Base-by-base conservation (phyloP, 2,797 vertebrate genomes). In the Lithobates sylvaticus region DNA sequence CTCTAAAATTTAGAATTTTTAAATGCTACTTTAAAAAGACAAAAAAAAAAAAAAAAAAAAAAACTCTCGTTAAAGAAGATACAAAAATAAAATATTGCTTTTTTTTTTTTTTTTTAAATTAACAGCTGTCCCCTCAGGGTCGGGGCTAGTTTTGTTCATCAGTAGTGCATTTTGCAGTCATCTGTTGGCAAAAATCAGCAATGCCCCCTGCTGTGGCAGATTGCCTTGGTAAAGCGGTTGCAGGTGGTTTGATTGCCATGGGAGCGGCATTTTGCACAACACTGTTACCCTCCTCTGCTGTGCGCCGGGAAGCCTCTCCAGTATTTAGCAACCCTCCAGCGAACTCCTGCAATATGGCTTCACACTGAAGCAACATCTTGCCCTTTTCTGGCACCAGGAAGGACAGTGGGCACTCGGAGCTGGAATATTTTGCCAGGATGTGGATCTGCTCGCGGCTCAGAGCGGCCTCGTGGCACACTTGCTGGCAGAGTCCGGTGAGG, bases 401-500 rank as follows among this genome's bases (percentile, higher is more conserved):
- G 1, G 95, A 95, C 79, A 99, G 95, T 0, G 95, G 92, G 85
- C 95, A 93, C 86, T 97, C 96, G 0, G 96, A 90, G 9, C 96
- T 93, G 1, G 97, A 96, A 74, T 97, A 95, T 89, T 96, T 97
- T 88, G 96, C 92, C 21, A 98, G 95, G 68, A 97, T 91, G 83
- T 96, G 96, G 88, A 97, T 91, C 88, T 97, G 96, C 84, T 98
- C 97, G 0, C 94, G 95, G 87, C 95, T 96, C 10, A 96, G 91
- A 18, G 94, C 93, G 0, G 95, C 92, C 86, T 98, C 96, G 9
- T 94, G 93, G 89, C 95, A 96, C 84, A 97, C 94, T 39, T 93
- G 95, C 90, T 97, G 97, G 89, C 95, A 97, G 26, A 99, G 94
- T 21, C 95, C 95, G 0, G 95, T 96, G 69, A 99, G 92, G 90